Base-by-base conservation (phyloP, 2,113 vertebrate genomes). In the Aythya baeri region DNA sequence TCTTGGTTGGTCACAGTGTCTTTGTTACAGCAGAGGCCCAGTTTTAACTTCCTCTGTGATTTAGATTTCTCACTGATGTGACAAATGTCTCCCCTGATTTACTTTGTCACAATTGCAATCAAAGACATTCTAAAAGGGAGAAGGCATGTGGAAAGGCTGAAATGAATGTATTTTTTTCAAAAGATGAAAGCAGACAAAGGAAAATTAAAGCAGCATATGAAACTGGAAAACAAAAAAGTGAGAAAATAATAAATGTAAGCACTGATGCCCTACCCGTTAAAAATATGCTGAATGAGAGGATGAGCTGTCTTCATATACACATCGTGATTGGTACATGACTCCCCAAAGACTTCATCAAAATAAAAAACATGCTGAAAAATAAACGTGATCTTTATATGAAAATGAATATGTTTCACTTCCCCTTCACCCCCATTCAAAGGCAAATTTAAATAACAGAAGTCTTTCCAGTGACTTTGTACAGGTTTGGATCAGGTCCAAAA, bases 291-390 rank as follows among this genome's bases (percentile, higher is more conserved):
- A 93, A 99, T 99, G 89, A 99, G 98, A 74, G 99, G 99, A 81
- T 98, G 97, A 59, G 98, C 98, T 44, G 99, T 99, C 97, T 97
- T 99, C 98, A 94, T 97, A 96, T 99, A 99, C 50, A 99, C 98
- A 80, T 99, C 98, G 88, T 97, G 96, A 91, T 99, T 99, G 93
- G 98, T 98, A 95, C 98, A 98, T 12, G 97, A 95, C 89, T 99
- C 99, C 82, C 98, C 99, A 96, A 99, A 99, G 96, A 99, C 99
- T 96, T 99, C 98, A 97, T 99, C 99, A 97, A 99, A 99, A 98
- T 99, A 99, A 98, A 99, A 99, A 90, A 97, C 98, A 95, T 99
- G 99, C 99, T 99, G 98, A 87, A 98, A 98, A 97, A 97, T 62
- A 98, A 97, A 97, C 73, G 89, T 34, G 59, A 86, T 88, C 72